These are phyloP conservation scores for Sminthurides aquaticus DNA, from an alignment of 2,888 invertebrate genomes.

Conservation along the genomic window DNA sequence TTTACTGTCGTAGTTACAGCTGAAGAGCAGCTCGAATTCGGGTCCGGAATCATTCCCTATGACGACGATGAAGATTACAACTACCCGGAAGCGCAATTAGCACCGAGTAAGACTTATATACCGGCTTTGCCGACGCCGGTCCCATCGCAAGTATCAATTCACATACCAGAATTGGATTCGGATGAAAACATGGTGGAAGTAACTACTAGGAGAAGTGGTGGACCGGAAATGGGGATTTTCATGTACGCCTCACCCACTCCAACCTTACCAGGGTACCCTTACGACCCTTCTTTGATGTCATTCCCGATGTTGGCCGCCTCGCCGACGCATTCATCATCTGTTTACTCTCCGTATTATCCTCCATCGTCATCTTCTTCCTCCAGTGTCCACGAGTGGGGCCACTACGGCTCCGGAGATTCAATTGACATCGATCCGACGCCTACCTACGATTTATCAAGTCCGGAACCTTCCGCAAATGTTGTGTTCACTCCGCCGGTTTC, in stretches of 20 bases:
- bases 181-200: neutral
- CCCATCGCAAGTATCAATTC: neutral
- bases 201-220: neutral
- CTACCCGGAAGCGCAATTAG: constrained; percentile 11
- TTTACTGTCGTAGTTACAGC: no score
- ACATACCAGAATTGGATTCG: neutral
- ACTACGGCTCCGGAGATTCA: constrained; percentile 14
- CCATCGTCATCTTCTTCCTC: neutral
- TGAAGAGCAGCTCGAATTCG: neutral
- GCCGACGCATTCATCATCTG: neutral
- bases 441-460: neutral
- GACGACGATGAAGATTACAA: constrained; percentile 20
- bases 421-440: constrained; percentile 8
- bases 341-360: no score
- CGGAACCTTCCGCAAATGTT: neutral
- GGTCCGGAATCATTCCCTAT: neutral
- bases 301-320: neutral
- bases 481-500: neutral
- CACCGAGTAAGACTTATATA: constrained; percentile 2
- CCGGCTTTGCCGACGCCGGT: constrained; percentile 17
- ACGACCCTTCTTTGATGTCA: neutral
- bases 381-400: neutral
- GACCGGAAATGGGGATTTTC: neutral
- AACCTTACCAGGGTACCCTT: neutral
- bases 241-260: neutral